phyloP scores from a whole-genome alignment of 2,888 invertebrate species.

The Temnothorax ravouxi region DNA sequence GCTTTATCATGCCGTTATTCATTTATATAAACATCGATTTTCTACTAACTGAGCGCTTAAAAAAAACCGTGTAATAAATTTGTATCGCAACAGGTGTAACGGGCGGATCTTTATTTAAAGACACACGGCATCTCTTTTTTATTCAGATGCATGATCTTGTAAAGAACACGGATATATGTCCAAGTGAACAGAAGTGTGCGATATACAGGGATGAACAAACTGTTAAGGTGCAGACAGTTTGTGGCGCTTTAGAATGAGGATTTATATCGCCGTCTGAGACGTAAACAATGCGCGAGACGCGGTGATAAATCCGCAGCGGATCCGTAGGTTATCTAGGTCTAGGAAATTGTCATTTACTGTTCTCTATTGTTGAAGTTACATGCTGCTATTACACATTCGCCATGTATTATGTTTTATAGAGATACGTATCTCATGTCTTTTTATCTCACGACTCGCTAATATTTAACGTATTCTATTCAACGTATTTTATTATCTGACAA shows the following conservation, averaged over 20 bases:
- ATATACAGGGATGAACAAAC: constrained; percentile 45
- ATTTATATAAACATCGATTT: constrained; percentile 16
- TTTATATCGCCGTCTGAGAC: constrained; percentile 72
- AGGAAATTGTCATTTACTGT: constrained; percentile 72
- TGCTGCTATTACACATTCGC: constrained; percentile 53
- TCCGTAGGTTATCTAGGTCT: constrained; percentile 74
- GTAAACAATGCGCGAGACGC: constrained; percentile 78
- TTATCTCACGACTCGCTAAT: background rate
- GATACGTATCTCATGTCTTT: background rate
- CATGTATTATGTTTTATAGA: background rate
- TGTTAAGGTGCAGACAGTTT: constrained; percentile 65
- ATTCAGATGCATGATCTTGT: constrained; percentile 32
- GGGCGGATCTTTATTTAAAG: constrained; percentile 11
- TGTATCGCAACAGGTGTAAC: constrained; percentile 35
- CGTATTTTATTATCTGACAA: background rate
- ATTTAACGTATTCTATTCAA: background rate
- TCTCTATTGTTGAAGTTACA: constrained; percentile 53
- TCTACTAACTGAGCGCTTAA: background rate
- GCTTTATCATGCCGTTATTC: background rate
- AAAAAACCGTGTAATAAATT: background rate
- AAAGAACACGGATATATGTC: constrained; percentile 41
- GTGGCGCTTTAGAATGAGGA: constrained; percentile 72
- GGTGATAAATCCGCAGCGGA: constrained; percentile 76
- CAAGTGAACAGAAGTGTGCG: constrained; percentile 36
- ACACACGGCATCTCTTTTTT: constrained; percentile 4